Conservation (phyloP, 2,888 invertebrate species). For the Taenaris catops region DNA sequence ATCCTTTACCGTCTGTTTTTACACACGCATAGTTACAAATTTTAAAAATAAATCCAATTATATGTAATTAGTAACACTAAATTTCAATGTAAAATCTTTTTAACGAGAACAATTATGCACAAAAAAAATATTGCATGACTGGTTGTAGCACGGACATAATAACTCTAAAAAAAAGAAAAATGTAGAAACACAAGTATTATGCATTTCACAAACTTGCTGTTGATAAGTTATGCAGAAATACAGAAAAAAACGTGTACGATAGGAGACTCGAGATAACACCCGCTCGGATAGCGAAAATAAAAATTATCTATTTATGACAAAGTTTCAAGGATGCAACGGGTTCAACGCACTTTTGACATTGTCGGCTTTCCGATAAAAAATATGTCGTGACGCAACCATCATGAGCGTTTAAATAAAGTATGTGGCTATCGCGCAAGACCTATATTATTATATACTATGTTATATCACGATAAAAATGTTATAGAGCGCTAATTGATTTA, state of each 20-base stretch:
- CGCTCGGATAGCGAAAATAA: slow-evolving; percentile 26
- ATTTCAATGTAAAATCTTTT: too few species aligned
- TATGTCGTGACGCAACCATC: slow-evolving; percentile 30
- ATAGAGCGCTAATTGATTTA: too few species aligned
- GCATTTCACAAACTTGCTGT: background rate
- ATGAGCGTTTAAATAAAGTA: slow-evolving; percentile 21
- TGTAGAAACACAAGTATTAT: too few species aligned
- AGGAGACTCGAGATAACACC: slow-evolving; percentile 16
- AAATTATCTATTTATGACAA: slow-evolving; percentile 56
- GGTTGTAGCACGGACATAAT: too few species aligned
- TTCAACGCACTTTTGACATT: slow-evolving; percentile 70
- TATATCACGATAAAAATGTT: slow-evolving; percentile 15
- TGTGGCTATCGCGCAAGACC: slow-evolving; percentile 18
- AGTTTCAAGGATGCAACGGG: slow-evolving; percentile 62
- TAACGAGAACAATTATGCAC: too few species aligned
- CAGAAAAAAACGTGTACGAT: slow-evolving; percentile 16
- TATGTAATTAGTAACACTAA: too few species aligned
- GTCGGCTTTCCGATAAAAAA: slow-evolving; percentile 38
- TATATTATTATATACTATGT: slow-evolving; percentile 14
- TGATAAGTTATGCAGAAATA: slow-evolving; percentile 7
- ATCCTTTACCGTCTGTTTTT: too few species aligned
- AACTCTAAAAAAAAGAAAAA: too few species aligned
- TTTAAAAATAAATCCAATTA: too few species aligned
- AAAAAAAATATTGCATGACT: too few species aligned
- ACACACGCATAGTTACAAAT: too few species aligned